Evolutionary conservation across 2,888 invertebrate genomes (phyloP), one percentile per base, ranked within the genome.

Genomic region (Atethmia centrago): DNA sequence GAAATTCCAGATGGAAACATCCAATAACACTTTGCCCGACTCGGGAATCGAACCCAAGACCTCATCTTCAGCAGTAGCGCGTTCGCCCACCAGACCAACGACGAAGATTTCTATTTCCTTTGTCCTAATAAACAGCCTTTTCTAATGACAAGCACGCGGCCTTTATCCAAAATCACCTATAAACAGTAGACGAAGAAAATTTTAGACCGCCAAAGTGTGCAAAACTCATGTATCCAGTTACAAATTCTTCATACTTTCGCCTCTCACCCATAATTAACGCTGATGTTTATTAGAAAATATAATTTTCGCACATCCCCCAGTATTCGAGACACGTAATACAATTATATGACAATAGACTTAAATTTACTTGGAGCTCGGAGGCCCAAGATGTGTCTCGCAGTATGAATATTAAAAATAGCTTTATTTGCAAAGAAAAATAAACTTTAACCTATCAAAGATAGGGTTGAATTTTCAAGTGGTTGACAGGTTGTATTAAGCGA

Each of bases 291-390:
- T 89, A 89, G 86, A 85, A 89, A 91, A 92, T 90, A 90, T 90
- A 91, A 92, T 91, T 90, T 87, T 53, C 72, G 87, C 88, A 82
- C 81, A 83, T 76, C 74, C 77, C 78, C 75, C 64, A n/a, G 82
- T 74, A 92, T 92, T 89, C 91, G 40, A 80, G 86, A 85, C 92
- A 92, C 92, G 92, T 92, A 92, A 92, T 90, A 90, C 90, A 93
- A 93, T 93, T 93, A 93, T 89, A 90, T 90, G 89, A 92, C 92
- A 92, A 93, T 90, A 88, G 90, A 90, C 88, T 91, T 88, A 88
- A 91, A 93, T 91, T 93, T 90, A 92, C 90, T 87, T 82, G 79
- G 85, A 85, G 83, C 76, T 83, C 81, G 79, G 81, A 86, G 86
- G 83, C 85, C 88, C 90, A 90, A 91, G 91, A 92, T 92, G 89